These are phyloP conservation scores for Napeogenes inachia DNA, from an alignment of 2,888 invertebrate species.

Conservation along the genomic window DNA sequence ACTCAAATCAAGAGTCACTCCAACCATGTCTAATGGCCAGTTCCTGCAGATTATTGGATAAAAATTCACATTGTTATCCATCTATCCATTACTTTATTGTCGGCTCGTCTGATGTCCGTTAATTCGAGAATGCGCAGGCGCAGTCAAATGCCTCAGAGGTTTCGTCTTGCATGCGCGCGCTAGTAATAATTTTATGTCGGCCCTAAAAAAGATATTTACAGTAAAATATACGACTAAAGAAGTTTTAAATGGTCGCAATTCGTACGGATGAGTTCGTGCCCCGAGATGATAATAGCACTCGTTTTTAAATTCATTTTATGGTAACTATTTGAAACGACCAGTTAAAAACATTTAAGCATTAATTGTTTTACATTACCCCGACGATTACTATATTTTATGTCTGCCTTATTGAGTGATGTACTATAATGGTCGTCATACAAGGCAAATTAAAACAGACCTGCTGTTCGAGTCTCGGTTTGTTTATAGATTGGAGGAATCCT, in stretches of 20 bases:
- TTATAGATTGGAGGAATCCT: no score
- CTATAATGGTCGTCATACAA: no score
- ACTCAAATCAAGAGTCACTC: not conserved
- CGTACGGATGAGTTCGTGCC: slow-evolving; percentile 23
- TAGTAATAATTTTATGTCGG: slow-evolving; percentile 29
- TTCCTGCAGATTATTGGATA: slow-evolving; percentile 8
- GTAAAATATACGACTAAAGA: slow-evolving; percentile 32
- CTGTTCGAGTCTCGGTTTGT: no score
- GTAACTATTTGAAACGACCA: slow-evolving; percentile 10
- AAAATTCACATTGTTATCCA: slow-evolving; percentile 11
- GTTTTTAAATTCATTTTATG: slow-evolving; percentile 12
- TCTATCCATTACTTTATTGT: slow-evolving; percentile 14
- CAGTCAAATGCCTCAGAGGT: slow-evolving; percentile 15
- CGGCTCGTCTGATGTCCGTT: slow-evolving; percentile 30
- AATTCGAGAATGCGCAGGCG: slow-evolving; percentile 14
- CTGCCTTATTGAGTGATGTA: no score
- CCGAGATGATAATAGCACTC: slow-evolving; percentile 21
- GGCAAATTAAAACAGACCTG: no score
- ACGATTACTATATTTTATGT: not conserved
- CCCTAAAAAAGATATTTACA: slow-evolving; percentile 30
- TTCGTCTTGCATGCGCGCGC: slow-evolving; percentile 29
- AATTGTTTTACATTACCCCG: slow-evolving; percentile 17
- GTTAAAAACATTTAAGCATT: slow-evolving; percentile 17
- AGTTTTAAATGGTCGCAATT: slow-evolving; percentile 31
- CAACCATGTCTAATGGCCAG: slow-evolving; percentile 8